Conservation (phyloP, 1,140 invertebrate species). For the Aphidius ervi region DNA sequence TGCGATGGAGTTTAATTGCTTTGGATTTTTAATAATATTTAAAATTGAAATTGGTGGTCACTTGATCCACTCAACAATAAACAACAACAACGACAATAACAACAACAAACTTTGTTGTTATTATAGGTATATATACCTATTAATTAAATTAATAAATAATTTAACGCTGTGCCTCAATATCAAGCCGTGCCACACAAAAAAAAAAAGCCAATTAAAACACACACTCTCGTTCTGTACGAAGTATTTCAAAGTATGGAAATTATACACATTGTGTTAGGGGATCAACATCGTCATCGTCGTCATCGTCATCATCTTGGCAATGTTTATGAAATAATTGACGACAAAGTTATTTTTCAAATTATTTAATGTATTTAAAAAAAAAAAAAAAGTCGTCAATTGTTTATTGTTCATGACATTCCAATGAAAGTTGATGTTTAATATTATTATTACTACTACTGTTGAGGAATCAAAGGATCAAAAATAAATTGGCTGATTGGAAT, state of each 20-base stretch:
- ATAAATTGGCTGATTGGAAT: too few species aligned
- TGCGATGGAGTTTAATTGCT: conserved; percentile 52
- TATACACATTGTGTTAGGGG: conserved; percentile 34
- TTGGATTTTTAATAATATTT: conserved; percentile 34
- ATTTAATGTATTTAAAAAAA: too few species aligned
- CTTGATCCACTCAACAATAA: too few species aligned
- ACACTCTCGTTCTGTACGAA: conserved; percentile 51
- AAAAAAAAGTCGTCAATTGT: conserved; percentile 14
- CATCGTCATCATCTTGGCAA: conserved; percentile 31
- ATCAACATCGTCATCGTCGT: not conserved
- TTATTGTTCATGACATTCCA: conserved; percentile 30
- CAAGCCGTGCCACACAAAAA: conserved; percentile 43
- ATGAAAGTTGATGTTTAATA: conserved; percentile 30
- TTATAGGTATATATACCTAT: too few species aligned
- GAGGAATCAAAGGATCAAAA: too few species aligned
- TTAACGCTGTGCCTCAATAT: conserved; percentile 50
- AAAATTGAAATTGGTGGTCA: too few species aligned
- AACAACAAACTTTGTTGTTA: too few species aligned
- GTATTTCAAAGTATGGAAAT: conserved; percentile 51
- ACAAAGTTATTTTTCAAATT: conserved; percentile 13
- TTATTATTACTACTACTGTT: too few species aligned
- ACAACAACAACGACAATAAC: too few species aligned
- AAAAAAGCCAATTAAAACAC: conserved; percentile 17
- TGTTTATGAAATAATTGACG: conserved; percentile 35
- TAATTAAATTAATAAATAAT: conserved; percentile 23